These are phyloP conservation scores for Enteromius afrohamiltoni DNA, from an alignment of 2,797 vertebrate genomes.

Conservation along the genomic window DNA sequence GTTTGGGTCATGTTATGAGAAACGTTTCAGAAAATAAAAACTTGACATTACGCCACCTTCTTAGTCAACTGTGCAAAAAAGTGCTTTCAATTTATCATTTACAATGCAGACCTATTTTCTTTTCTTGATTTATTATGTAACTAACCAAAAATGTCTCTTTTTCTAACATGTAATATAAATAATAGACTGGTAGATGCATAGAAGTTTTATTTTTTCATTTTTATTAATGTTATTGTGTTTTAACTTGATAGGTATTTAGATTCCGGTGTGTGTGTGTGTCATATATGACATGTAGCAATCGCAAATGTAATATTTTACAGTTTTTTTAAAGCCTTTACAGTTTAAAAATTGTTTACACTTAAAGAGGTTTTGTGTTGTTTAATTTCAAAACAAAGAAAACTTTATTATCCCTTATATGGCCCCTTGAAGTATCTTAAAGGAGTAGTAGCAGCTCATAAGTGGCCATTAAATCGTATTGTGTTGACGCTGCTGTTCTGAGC, in stretches of 20 bases:
- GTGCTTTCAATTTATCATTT: neutral
- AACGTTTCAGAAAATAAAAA: constrained; percentile 5
- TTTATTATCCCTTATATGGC: neutral
- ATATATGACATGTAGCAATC: neutral
- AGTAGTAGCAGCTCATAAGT: neutral
- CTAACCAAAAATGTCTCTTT: too few relatives aligned
- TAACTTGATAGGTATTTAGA: too few relatives aligned
- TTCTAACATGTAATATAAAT: too few relatives aligned
- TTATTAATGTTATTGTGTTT: too few relatives aligned
- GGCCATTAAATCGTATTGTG: neutral
- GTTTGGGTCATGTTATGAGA: constrained; percentile 44
- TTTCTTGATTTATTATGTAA: too few relatives aligned
- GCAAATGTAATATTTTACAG: neutral
- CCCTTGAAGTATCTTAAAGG: neutral
- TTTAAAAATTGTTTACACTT: neutral
- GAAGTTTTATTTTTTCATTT: too few relatives aligned
- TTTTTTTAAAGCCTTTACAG: neutral
- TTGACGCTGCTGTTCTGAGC: neutral
- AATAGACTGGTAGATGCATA: too few relatives aligned
- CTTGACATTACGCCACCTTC: neutral
- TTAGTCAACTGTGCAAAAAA: neutral
- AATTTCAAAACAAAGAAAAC: neutral
- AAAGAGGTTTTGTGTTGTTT: neutral
- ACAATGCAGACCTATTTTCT: too few relatives aligned
- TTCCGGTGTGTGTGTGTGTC: neutral